phyloP scores from a whole-genome alignment of 2,888 invertebrate genomes.

The Hetaerina titia region DNA sequence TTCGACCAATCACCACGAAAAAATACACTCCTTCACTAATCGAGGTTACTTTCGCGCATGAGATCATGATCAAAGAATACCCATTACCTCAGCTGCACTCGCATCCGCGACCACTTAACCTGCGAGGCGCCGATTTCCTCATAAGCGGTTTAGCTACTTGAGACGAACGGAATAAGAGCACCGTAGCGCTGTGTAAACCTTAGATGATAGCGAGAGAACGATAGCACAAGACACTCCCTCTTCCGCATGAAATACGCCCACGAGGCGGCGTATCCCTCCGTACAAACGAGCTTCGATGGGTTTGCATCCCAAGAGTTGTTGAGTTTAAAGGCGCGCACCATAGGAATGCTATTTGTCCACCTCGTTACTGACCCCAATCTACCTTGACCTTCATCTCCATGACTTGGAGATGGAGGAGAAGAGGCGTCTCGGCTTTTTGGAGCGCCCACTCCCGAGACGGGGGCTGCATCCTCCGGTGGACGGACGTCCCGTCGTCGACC shows the following conservation, averaged over 20 bases:
- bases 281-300: no score
- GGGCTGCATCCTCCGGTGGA: not conserved
- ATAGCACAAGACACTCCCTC: not conserved
- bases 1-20: not conserved
- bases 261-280: not conserved
- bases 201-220: not conserved
- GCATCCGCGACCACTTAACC: conserved; percentile 9
- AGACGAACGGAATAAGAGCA: not conserved
- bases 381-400: conserved; percentile 43
- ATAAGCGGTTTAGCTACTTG: not conserved
- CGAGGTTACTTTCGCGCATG: conserved; percentile 34
- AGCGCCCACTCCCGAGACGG: not conserved
- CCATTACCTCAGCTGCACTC: conserved; percentile 42
- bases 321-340: not conserved
- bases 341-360: not conserved
- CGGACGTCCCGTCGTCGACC: not conserved
- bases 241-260: not conserved
- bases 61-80: conserved; percentile 46
- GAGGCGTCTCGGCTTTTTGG: not conserved
- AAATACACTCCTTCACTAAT: not conserved
- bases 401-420: not conserved
- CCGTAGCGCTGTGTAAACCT: not conserved
- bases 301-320: not conserved
- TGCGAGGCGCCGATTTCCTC: not conserved
- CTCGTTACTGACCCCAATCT: not conserved